These are phyloP conservation scores for Serranus cabrilla DNA, from an alignment of 2,797 vertebrate genomes.

Conservation along the genomic window DNA sequence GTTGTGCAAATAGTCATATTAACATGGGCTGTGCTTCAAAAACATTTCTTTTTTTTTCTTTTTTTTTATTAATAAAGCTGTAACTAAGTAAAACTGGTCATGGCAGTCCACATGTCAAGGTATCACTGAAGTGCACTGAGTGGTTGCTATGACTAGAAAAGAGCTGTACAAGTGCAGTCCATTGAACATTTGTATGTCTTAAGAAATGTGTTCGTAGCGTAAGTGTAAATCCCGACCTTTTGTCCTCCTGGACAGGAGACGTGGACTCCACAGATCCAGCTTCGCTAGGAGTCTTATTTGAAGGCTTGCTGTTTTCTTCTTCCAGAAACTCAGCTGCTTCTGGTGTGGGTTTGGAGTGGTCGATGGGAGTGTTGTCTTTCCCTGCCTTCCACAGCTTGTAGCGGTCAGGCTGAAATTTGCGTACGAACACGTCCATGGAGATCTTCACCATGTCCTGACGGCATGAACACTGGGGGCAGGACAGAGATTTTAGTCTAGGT, in stretches of 20 bases:
- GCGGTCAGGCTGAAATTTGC: conserved; percentile 95
- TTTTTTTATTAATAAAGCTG: no score
- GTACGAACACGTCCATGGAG: conserved; percentile 98
- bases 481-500: conserved; percentile 10
- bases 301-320: conserved; percentile 28
- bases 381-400: conserved; percentile 97
- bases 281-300: conserved; percentile 33
- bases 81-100: no score
- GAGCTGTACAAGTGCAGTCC: no score
- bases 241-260: conserved; percentile 48
- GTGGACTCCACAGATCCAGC: conserved; percentile 25
- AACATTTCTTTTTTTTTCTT: no score
- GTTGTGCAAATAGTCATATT: no score
- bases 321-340: conserved; percentile 87
- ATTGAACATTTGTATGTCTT: no score
- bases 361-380: conserved; percentile 91
- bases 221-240: conserved; percentile 57
- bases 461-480: conserved; percentile 91
- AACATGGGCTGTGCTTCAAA: no score
- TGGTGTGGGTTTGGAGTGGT: conserved; percentile 91
- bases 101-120: no score
- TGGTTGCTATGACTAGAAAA: no score
- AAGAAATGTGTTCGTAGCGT: not conserved
- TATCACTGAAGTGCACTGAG: no score
- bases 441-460: conserved; percentile 99